Percentiles rank a stretch among this genome's conserved stretches.
phyloP scores from a whole-genome alignment of 2,797 vertebrate genomes.

The Psittacula derbiana region DNA sequence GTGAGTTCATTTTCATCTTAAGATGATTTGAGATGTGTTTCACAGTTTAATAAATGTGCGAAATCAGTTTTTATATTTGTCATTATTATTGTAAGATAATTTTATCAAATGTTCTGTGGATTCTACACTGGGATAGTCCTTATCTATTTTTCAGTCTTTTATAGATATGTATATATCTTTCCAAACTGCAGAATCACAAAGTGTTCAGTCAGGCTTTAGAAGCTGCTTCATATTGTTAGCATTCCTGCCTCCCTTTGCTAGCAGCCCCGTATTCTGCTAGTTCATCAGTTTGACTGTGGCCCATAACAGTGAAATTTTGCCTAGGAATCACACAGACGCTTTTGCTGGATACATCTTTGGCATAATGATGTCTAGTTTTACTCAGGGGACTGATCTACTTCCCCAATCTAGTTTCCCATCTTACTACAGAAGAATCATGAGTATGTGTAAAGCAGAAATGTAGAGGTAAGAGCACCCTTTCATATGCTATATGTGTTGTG shows the following conservation, averaged over 20 bases:
- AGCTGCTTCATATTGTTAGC: not conserved
- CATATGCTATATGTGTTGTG: not conserved
- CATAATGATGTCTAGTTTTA: not conserved
- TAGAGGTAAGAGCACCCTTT: not conserved
- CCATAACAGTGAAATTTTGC: not conserved
- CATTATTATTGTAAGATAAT: not conserved
- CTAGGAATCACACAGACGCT: not conserved
- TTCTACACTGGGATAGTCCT: not conserved
- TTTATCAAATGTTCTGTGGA: not conserved
- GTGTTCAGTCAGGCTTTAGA: not conserved
- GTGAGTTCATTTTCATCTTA: not conserved
- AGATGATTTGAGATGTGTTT: not conserved
- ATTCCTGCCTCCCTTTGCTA: not conserved
- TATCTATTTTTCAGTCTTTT: not conserved
- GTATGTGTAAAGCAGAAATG: not conserved
- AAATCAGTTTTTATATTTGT: not conserved
- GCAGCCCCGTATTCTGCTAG: not conserved
- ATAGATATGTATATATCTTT: not conserved
- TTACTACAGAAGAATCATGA: not conserved
- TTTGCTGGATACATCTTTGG: not conserved
- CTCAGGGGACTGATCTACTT: not conserved
- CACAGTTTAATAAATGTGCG: not conserved
- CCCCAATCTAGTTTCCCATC: not conserved
- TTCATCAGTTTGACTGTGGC: not conserved
- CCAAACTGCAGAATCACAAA: not conserved